Evolutionary conservation across 2,888 invertebrate genomes (phyloP).

Genomic region (Zeuzera pyrina): DNA sequence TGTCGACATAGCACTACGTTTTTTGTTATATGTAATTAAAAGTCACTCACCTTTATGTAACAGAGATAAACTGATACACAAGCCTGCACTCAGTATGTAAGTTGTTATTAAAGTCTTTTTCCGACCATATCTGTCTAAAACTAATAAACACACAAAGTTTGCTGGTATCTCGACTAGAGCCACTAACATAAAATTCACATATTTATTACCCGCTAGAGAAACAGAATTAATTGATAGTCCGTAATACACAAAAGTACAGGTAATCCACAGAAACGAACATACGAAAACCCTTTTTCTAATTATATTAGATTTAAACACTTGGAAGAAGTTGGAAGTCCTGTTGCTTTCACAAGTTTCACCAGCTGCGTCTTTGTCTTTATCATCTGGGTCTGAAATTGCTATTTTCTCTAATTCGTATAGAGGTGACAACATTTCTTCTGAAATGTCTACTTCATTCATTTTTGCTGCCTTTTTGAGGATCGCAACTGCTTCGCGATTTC

Average conservation of each 20-base stretch:
- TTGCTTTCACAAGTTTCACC: no score
- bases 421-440: conserved; percentile 49
- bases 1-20: neutral
- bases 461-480: conserved; percentile 78
- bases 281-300: conserved; percentile 72
- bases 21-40: neutral
- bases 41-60: conserved; percentile 65
- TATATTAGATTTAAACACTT: conserved; percentile 69
- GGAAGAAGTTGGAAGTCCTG: conserved; percentile 37
- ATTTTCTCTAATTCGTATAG: conserved; percentile 37
- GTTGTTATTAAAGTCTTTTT: conserved; percentile 75
- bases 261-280: conserved; percentile 84
- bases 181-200: conserved; percentile 81
- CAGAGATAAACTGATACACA: conserved; percentile 75
- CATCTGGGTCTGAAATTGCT: conserved; percentile 14
- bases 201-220: conserved; percentile 81
- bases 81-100: conserved; percentile 75
- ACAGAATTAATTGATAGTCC: conserved; percentile 86
- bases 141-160: conserved; percentile 74
- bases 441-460: conserved; percentile 70
- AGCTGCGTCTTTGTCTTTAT: conserved; percentile 7
- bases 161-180: conserved; percentile 82
- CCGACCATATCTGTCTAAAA: conserved; percentile 77
- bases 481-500: conserved; percentile 74
- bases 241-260: conserved; percentile 86